Base-by-base conservation (phyloP, 92 coral and sea anemone genomes). In the Zoanthus sansibaricus region DNA sequence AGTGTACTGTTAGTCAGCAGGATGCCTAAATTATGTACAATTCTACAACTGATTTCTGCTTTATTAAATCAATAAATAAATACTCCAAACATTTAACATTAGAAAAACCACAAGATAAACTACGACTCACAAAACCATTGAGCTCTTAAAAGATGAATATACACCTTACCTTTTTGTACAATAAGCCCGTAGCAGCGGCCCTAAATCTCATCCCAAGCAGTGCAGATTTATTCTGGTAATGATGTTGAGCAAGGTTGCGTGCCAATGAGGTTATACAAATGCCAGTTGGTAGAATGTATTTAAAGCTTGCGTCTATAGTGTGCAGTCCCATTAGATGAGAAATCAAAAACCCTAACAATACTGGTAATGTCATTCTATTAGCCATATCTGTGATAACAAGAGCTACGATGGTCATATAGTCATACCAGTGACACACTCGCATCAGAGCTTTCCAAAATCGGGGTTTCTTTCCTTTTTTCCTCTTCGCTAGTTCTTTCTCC, bases 301-400 rank as follows among this genome's bases (percentile, higher is more conserved):
- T 93, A 69, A 95, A 95, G 59, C 92, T 83, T 15, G 95, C 89
- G 11, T 92, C 96, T 78, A 95, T 75, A 33, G 88, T 87, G 21
- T 94, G 87, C 46, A 86, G 82, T 15, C 98, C 98, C 98, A 95
- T 95, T 76, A 95, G 72, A 86, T 95, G 94, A 31, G 98, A 95
- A 66, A 95, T 95, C 7, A 95, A 70, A 83, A 95, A 93, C 18
- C 98, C 98, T 66, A 95, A 67, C 31, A 95, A 75, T 18, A 95
- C 98, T 5, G 98, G 98, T 32, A 95, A 42, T 33, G 98, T 88
- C 98, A 95, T 95, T 78, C 98, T 84, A 33, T 94, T 95, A 1
- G 98, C 98, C 98, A 95, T 95, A 25, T 95, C 98, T 9, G 96
- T 95, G 25, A 95, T 21, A 4, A 95, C 98, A 3, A 95, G 90